These are phyloP conservation scores for Rhynchomys soricoides DNA, from an alignment of 2,113 vertebrate species.

Conservation along the genomic window DNA sequence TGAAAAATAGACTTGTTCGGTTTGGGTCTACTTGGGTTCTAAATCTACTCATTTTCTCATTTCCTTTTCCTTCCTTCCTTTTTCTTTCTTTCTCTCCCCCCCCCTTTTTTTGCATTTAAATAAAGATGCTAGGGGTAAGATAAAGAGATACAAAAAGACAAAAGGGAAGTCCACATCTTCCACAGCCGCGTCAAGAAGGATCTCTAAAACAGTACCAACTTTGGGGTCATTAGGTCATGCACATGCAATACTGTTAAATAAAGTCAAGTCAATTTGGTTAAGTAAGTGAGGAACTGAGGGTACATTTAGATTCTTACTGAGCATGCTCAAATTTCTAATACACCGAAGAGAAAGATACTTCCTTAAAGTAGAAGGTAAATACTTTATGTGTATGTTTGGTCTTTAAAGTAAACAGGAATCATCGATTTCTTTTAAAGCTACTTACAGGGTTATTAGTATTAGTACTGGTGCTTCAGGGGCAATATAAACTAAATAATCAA, in stretches of 20 bases:
- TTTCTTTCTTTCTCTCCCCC: not conserved
- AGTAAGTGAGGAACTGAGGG: slow-evolving; percentile 72
- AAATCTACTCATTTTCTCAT: slow-evolving; percentile 26
- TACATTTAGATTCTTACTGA: slow-evolving; percentile 89
- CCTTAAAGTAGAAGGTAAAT: slow-evolving; percentile 30
- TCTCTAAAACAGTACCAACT: slow-evolving; percentile 75
- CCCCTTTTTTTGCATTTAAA: slow-evolving; percentile 1
- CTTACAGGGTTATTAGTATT: slow-evolving; percentile 23
- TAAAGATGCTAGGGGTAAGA: slow-evolving; percentile 59
- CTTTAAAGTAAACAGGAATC: slow-evolving; percentile 55
- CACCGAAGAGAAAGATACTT: slow-evolving; percentile 75
- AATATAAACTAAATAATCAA: slow-evolving; percentile 54
- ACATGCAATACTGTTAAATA: slow-evolving; percentile 87
- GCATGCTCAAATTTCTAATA: slow-evolving; percentile 86
- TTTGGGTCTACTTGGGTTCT: slow-evolving; percentile 43
- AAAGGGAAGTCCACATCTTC: slow-evolving; percentile 41
- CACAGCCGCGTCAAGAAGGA: slow-evolving; percentile 64
- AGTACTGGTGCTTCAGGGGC: slow-evolving; percentile 52
- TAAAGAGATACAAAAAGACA: slow-evolving; percentile 18
- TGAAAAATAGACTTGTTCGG: slow-evolving; percentile 50
- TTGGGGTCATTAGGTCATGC: slow-evolving; percentile 83
- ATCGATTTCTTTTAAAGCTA: slow-evolving; percentile 50
- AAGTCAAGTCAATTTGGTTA: slow-evolving; percentile 73
- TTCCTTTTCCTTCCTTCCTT: slow-evolving; percentile 31
- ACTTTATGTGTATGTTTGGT: slow-evolving; percentile 31